Percentiles rank a stretch among this genome's conserved stretches.
phyloP scores from a whole-genome alignment of 2,113 vertebrate genomes.

The Actenoides hombroni region DNA sequence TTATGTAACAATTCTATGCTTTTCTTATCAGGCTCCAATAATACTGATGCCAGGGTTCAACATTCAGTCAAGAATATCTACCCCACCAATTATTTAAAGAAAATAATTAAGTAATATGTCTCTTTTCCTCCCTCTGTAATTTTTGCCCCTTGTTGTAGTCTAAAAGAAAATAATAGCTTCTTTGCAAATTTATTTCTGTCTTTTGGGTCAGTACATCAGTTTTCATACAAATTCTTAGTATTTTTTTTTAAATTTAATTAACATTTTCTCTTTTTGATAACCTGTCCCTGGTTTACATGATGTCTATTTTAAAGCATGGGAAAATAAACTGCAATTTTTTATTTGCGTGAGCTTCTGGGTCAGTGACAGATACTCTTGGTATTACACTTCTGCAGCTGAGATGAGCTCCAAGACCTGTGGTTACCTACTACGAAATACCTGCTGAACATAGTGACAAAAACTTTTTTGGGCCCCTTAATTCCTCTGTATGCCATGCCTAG shows the following conservation, averaged over 20 bases:
- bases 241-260: neutral
- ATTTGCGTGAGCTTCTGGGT: neutral
- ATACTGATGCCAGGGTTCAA: neutral
- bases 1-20: neutral
- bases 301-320: neutral
- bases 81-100: neutral
- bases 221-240: neutral
- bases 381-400: neutral
- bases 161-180: neutral
- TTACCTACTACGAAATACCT: neutral
- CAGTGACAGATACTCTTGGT: neutral
- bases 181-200: neutral
- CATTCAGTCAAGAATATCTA: neutral
- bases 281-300: neutral
- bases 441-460: neutral
- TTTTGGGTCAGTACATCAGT: neutral
- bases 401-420: neutral
- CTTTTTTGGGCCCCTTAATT: neutral
- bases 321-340: neutral
- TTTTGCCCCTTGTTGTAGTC: neutral
- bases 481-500: neutral
- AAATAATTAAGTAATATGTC: neutral
- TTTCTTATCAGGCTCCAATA: neutral
- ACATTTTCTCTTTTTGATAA: neutral
- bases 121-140: neutral